Evolutionary conservation across 2,888 invertebrate species (phyloP).

Genomic region (Macrosiphum euphorbiae): DNA sequence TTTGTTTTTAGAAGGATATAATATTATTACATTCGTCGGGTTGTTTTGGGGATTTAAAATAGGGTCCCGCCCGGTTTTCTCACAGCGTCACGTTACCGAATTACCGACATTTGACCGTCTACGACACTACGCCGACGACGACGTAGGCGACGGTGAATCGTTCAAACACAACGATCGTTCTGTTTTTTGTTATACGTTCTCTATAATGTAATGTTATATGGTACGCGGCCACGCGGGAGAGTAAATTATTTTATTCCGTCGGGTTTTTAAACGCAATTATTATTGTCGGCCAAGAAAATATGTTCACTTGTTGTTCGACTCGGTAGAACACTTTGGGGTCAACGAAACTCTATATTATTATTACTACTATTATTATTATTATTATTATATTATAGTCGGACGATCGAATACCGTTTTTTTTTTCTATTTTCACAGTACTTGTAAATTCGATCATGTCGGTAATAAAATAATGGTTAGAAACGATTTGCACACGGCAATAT

Average conservation of each 20-base stretch:
- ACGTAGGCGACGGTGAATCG: neutral
- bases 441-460: conserved; percentile 32
- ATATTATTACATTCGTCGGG: neutral
- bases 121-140: conserved; percentile 21
- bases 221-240: conserved; percentile 11
- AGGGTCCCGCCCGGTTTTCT: neutral
- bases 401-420: conserved; percentile 56
- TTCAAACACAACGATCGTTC: neutral
- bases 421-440: conserved; percentile 2
- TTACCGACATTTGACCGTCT: conserved; percentile 20
- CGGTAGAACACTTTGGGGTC: conserved; percentile 58
- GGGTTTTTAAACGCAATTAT: conserved; percentile 45
- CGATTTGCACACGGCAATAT: neutral
- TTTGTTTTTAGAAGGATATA: neutral
- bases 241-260: conserved; percentile 28
- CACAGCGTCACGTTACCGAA: conserved; percentile 41
- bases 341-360: conserved; percentile 43
- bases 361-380: conserved; percentile 9
- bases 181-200: neutral
- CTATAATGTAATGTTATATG: neutral
- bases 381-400: neutral
- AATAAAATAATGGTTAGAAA: conserved; percentile 40
- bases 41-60: neutral
- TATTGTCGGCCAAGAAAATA: conserved; percentile 46
- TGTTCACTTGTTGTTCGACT: conserved; percentile 43